phyloP scores from a whole-genome alignment of 2,888 invertebrate genomes.

The Elmis aenea region DNA sequence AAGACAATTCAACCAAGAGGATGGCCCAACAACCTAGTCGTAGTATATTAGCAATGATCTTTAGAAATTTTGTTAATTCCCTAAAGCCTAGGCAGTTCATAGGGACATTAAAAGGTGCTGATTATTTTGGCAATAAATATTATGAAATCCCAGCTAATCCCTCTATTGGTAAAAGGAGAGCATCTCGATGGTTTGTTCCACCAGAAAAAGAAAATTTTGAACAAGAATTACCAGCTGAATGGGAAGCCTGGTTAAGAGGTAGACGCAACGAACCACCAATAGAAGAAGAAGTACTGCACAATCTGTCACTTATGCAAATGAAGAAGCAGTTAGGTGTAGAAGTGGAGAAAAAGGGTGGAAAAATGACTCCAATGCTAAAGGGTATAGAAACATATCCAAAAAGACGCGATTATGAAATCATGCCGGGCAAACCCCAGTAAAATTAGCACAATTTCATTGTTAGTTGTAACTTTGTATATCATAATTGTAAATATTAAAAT shows the following conservation, averaged over 20 bases:
- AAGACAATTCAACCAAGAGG: no score
- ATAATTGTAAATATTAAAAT: no score
- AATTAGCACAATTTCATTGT: no score
- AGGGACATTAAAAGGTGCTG: conserved; percentile 62
- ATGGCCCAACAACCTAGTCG: conserved; percentile 36
- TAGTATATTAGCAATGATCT: conserved; percentile 45
- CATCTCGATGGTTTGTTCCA: conserved; percentile 71
- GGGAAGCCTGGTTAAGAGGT: conserved; percentile 82
- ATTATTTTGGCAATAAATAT: conserved; percentile 78
- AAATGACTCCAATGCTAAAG: conserved; percentile 47
- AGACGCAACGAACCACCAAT: conserved; percentile 60
- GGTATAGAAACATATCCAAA: conserved; percentile 43
- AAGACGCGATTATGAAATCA: conserved; percentile 52
- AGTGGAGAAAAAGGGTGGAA: conserved; percentile 56
- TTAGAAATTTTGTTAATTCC: conserved; percentile 61
- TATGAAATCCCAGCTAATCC: conserved; percentile 71
- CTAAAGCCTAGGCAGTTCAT: conserved; percentile 52
- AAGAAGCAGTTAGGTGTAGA: conserved; percentile 72
- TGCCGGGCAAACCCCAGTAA: conserved; percentile 40
- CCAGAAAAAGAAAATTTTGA: conserved; percentile 59
- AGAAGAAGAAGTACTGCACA: conserved; percentile 65
- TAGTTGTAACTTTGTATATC: no score
- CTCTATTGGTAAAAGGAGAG: conserved; percentile 57
- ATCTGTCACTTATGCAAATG: conserved; percentile 63
- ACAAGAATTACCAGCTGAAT: conserved; percentile 76